Conservation (phyloP, 2,888 invertebrate genomes). For the Cyaniris semiargus region DNA sequence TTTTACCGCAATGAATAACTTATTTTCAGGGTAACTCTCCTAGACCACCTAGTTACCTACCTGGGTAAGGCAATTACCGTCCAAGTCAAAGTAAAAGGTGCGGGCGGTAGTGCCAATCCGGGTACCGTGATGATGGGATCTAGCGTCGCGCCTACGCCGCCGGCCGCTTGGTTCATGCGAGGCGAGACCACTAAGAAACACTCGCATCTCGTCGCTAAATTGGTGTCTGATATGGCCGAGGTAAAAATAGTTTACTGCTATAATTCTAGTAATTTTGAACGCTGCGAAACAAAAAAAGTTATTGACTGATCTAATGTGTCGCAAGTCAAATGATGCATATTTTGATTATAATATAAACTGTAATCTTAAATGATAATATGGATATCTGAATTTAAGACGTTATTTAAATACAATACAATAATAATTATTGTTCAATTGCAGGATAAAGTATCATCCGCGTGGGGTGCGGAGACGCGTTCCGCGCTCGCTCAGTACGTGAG, state of each 20-base stretch:
- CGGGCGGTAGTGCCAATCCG: conserved; percentile 52
- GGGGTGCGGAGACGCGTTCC: conserved; percentile 93
- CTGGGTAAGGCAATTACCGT: conserved; percentile 95
- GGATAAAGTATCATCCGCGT: conserved; percentile 92
- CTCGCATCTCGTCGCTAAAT: conserved; percentile 91
- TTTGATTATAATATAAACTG: too few relatives aligned
- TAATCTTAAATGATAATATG: too few relatives aligned
- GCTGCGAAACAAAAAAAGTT: too few relatives aligned
- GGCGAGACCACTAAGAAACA: conserved; percentile 91
- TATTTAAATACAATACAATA: neutral
- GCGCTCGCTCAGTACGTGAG: conserved; percentile 93
- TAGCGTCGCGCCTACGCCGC: conserved; percentile 62
- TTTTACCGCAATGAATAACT: too few relatives aligned
- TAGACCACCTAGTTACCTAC: conserved; percentile 94
- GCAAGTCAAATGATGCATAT: too few relatives aligned
- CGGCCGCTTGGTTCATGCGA: conserved; percentile 90
- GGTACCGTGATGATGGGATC: conserved; percentile 79
- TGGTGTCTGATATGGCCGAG: conserved; percentile 95
- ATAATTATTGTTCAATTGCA: conserved; percentile 58
- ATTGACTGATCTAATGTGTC: too few relatives aligned
- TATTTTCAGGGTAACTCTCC: conserved; percentile 84
- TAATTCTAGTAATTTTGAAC: too few relatives aligned
- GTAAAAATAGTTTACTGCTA: conserved; percentile 72
- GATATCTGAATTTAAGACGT: too few relatives aligned
- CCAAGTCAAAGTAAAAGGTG: conserved; percentile 87